Percentiles rank a stretch among this genome's conserved stretches.
Conservation (phyloP, 2,888 invertebrate species). For the Gibbula magus region DNA sequence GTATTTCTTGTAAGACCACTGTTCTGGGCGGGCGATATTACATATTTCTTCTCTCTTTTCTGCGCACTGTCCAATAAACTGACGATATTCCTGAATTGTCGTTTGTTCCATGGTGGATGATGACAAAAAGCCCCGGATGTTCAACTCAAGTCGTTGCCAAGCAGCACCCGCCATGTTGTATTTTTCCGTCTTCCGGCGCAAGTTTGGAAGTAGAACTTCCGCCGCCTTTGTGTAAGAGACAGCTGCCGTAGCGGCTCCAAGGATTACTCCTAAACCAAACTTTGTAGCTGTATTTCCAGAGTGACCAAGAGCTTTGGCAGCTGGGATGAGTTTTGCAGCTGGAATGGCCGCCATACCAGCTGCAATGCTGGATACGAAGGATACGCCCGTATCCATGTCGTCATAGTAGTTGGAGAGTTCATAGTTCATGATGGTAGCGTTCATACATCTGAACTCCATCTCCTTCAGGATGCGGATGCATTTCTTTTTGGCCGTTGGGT, state of each 20-base stretch:
- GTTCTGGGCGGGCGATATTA: neutral
- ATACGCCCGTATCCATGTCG: neutral
- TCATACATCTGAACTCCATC: constrained; percentile 5
- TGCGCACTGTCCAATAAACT: constrained; percentile 2
- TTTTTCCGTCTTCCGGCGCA: neutral
- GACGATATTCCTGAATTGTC: neutral
- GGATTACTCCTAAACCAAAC: neutral
- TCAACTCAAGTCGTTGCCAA: neutral
- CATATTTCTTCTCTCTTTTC: neutral
- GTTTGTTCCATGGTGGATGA: neutral
- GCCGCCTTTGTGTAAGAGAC: neutral
- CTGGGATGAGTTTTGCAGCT: neutral
- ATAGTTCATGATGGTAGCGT: neutral
- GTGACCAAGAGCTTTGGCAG: neutral
- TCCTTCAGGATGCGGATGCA: neutral
- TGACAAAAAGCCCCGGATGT: neutral
- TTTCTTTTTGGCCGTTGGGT: neutral
- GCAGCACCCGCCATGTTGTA: neutral
- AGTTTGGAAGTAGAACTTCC: neutral
- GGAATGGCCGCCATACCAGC: neutral
- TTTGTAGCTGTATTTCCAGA: neutral
- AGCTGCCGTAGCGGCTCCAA: neutral
- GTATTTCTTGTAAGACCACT: neutral
- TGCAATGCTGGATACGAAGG: neutral
- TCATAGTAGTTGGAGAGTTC: neutral